Evolutionary conservation across 2,888 invertebrate species (phyloP).

Genomic region (Hydriomena furcata): DNA sequence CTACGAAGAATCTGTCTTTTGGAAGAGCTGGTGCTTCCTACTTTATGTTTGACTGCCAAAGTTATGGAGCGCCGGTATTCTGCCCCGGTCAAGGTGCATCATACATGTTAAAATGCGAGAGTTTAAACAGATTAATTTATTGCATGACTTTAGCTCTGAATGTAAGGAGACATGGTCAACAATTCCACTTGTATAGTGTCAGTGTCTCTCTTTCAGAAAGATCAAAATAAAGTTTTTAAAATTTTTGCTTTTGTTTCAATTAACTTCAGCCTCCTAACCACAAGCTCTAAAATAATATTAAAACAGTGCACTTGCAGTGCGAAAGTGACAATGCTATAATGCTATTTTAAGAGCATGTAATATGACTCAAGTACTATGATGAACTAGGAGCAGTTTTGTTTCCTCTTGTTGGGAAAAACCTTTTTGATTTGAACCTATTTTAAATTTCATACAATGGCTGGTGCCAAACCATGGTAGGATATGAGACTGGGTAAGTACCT

Average conservation of each 20-base stretch:
- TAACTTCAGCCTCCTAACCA: no score
- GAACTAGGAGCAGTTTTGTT: no score
- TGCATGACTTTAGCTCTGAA: constrained; percentile 85
- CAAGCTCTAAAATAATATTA: no score
- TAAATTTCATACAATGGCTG: no score
- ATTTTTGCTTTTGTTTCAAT: constrained; percentile 1
- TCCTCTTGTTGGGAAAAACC: no score
- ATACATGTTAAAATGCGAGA: constrained; percentile 84
- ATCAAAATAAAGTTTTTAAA: constrained; percentile 49
- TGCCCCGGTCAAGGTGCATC: constrained; percentile 82
- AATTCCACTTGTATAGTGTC: constrained; percentile 77
- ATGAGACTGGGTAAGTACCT: no score
- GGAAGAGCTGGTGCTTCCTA: constrained; percentile 81
- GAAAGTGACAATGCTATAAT: no score
- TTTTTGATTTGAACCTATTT: no score
- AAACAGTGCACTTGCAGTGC: no score
- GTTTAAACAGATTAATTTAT: constrained; percentile 85
- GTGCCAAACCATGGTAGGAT: no score
- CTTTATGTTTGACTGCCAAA: constrained; percentile 87
- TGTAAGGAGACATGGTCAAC: constrained; percentile 78
- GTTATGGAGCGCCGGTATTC: constrained; percentile 84
- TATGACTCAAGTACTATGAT: no score
- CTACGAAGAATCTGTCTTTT: constrained; percentile 78
- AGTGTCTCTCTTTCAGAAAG: constrained; percentile 53
- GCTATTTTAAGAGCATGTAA: no score